A percentile compares a stretch with the other conserved stretches of the same genome.
Evolutionary conservation across 2,113 vertebrate species (phyloP).

Genomic region (Coregonus clupeaformis): DNA sequence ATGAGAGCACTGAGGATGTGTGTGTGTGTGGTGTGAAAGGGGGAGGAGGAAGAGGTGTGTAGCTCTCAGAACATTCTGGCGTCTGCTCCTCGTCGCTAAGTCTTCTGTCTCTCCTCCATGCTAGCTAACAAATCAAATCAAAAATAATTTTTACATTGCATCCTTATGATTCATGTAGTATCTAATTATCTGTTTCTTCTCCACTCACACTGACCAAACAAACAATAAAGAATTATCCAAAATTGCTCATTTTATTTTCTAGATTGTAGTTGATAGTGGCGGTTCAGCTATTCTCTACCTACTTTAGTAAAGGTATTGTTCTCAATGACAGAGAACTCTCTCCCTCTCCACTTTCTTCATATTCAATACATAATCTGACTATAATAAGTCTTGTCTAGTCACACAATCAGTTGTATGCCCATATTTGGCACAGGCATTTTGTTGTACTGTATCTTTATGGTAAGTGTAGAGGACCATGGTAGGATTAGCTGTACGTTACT

Average conservation of each 20-base stretch:
- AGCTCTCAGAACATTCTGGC: not conserved
- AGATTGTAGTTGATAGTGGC: not conserved
- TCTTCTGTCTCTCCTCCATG: not conserved
- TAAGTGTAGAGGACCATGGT: no score
- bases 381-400: not conserved
- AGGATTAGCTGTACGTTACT: no score
- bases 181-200: not conserved
- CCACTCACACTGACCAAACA: not conserved
- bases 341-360: slow-evolving; percentile 41
- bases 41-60: not conserved
- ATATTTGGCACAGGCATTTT: not conserved
- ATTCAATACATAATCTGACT: slow-evolving; percentile 28
- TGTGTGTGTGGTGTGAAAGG: not conserved
- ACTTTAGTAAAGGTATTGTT: not conserved
- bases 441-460: not conserved
- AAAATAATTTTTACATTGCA: not conserved
- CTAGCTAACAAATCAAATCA: not conserved
- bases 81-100: not conserved
- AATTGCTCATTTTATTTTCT: not conserved
- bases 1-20: not conserved
- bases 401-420: not conserved
- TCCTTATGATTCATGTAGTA: no score
- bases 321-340: slow-evolving; percentile 24
- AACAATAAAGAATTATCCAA: not conserved
- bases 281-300: not conserved